Conservation (phyloP, 2,888 invertebrate species). For the Anticlea derivata region DNA sequence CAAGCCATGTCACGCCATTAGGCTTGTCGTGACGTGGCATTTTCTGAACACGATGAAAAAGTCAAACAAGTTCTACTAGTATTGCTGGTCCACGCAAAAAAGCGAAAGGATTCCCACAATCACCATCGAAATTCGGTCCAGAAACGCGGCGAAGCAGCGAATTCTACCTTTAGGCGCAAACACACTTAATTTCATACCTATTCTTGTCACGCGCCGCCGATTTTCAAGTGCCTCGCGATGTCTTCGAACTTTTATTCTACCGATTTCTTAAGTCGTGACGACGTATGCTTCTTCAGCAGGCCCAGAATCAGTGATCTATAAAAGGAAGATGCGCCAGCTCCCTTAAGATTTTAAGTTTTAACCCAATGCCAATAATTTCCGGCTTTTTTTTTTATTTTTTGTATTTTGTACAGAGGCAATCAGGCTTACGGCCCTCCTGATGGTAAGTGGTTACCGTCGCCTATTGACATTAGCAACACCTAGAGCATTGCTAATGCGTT, state of each 20-base stretch:
- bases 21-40: too few relatives aligned
- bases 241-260: conserved; percentile 49
- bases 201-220: conserved; percentile 63
- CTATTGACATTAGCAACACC: too few relatives aligned
- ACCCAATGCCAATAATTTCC: too few relatives aligned
- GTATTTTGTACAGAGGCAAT: too few relatives aligned
- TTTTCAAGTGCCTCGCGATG: conserved; percentile 62
- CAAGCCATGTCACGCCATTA: too few relatives aligned
- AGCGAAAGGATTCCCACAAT: conserved; percentile 23
- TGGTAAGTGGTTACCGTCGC: too few relatives aligned
- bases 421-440: too few relatives aligned
- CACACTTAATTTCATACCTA: conserved; percentile 38
- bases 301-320: not conserved
- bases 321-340: not conserved
- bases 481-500: too few relatives aligned
- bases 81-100: not conserved
- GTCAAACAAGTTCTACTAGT: too few relatives aligned
- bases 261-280: conserved; percentile 38
- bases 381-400: too few relatives aligned
- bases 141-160: conserved; percentile 34
- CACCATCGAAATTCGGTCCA: conserved; percentile 34
- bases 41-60: too few relatives aligned
- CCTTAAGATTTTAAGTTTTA: too few relatives aligned
- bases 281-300: conserved; percentile 45
- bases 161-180: conserved; percentile 33